phyloP scores from a whole-genome alignment of 2,797 vertebrate species.

The Sebastes baramenuke region DNA sequence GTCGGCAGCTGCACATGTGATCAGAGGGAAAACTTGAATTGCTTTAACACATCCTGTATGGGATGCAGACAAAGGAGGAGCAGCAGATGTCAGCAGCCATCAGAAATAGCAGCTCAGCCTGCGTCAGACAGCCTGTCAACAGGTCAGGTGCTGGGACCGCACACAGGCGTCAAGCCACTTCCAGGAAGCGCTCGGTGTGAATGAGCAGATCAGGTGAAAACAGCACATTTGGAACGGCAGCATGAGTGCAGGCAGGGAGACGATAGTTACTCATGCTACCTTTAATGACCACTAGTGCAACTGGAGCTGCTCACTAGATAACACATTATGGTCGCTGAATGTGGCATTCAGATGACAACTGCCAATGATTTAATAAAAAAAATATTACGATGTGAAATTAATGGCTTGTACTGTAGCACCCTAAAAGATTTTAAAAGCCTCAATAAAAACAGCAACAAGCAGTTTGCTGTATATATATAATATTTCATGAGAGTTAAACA shows the following conservation, averaged over 20 bases:
- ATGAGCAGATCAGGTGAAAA: slow-evolving; percentile 44
- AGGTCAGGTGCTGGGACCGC: slow-evolving; percentile 68
- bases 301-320: neutral
- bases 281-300: neutral
- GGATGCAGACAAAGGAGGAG: slow-evolving; percentile 57
- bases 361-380: neutral
- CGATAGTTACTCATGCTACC: neutral
- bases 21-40: slow-evolving; percentile 49
- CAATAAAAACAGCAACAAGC: neutral
- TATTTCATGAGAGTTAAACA: no score
- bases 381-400: neutral
- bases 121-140: slow-evolving; percentile 72
- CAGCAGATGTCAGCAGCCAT: slow-evolving; percentile 70
- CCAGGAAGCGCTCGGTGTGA: slow-evolving; percentile 72
- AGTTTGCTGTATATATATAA: no score
- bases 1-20: slow-evolving; percentile 21
- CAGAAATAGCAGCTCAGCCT: slow-evolving; percentile 77
- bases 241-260: slow-evolving; percentile 5
- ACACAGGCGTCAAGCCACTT: slow-evolving; percentile 68
- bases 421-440: neutral
- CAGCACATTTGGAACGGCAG: slow-evolving; percentile 12
- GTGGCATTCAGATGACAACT: neutral
- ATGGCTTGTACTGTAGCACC: neutral
- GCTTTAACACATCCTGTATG: slow-evolving; percentile 47
- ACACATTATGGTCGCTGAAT: neutral